Evolutionary conservation across 2,888 invertebrate species (phyloP), one percentile per base, ranked within the genome.

Genomic region (Trichopria drosophilae): DNA sequence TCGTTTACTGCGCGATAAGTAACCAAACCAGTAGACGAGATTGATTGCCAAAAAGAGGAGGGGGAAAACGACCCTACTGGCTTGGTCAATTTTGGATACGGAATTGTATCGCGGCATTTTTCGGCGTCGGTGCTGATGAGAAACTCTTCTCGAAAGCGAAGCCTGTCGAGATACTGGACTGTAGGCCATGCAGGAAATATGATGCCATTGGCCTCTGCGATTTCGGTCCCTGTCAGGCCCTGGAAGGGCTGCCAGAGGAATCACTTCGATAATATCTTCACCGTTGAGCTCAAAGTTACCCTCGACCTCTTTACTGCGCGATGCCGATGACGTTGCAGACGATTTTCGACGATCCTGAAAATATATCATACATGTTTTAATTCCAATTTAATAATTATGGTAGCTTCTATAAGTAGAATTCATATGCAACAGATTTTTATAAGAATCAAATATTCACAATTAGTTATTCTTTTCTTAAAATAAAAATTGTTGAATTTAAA

Each of bases 31-130:
- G 70, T 91, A 91, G 72, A 88, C 83, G 47, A 87, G 75, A 72
- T 90, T 90, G 60, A 90, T 87, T 9, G 85, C 78, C 3, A 87
- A 70, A 73, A 90, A 91, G 34, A 85, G 80, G 43, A 88, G 65
- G 0, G 91, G 91, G 69, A 91, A 90, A 20, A 88, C 81, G 29
- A 90, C 79, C 31, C 90, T 77, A 6, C 88, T 86, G 13, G 84
- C 84, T 15, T 85, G 80, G 76, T 90, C 90, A 57, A 90, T 88
- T 76, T 87, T 86, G 51, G 89, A 89, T 3, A 90, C 89, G 19
- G 88, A 88, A 75, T 90, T 90, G 65, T 85, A 86, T 58, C 85
- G 77, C 0, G 84, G 85, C 2, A 82, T 79, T 48, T 79, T 72
- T 63, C 76, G 77, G 60, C 78, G 78, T 56, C 76, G 75, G 6